Base-by-base conservation (phyloP, 2,113 vertebrate genomes). In the Nycticryphes semicollaris region DNA sequence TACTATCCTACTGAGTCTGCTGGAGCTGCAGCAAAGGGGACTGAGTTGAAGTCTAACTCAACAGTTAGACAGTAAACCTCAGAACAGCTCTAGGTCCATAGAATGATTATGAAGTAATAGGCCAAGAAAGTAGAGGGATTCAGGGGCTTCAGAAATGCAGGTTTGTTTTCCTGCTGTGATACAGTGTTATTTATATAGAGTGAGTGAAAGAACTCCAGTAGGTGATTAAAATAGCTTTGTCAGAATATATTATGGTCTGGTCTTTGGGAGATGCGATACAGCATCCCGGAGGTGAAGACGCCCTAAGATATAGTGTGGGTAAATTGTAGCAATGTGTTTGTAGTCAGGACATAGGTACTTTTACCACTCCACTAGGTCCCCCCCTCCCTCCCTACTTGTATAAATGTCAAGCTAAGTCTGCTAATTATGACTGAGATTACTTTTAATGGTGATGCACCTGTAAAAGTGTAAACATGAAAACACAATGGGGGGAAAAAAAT, bases 261-360 rank as follows among this genome's bases (percentile, higher is more conserved):
- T 37, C 35, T 81, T 51, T 10, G n/a, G 37, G 74, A 85, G 56
- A n/a, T 92, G 78, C n/a, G 54, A 5, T 77, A n/a, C 45, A 64
- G 51, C 67, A 59, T 47, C 43, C 62, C 18, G 41, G 69, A 37
- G 25, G 10, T 31, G 69, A 76, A 62, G 41, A 12, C 11, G 5
- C 56, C 51, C 37, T 35, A 13, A 45, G 35, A 6, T 24, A 12
- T 7, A 1, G 0, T 35, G 24, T 35, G 59, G 33, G 24, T 51
- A 39, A 69, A 57, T 13, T 7, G 30, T 39, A 51, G 20, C 33
- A 30, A 2, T 14, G 10, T 1, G 0, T 66, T 64, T 15, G 7
- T 21, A 53, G 33, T 24, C n/a, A 78, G 72, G 28, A 50, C 28
- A 22, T 9, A 6, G 50, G 18, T 35, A 19, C 20, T 83, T 84